Conservation (phyloP, 1,140 invertebrate genomes). For the Achatina immaculata region DNA sequence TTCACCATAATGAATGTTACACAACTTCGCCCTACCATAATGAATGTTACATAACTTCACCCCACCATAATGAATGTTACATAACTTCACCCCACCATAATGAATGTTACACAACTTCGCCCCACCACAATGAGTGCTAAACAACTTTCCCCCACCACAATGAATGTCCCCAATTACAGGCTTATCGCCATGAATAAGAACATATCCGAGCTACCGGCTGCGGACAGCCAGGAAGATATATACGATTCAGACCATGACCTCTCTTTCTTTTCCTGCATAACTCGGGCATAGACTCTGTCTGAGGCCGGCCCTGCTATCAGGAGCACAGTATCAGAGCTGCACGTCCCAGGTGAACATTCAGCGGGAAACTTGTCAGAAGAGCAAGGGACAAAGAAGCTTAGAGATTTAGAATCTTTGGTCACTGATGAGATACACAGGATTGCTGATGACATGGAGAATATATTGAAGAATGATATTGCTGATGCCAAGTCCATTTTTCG, state of each 20-base stretch:
- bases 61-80: no score
- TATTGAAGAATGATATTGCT: constrained; percentile 36
- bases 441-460: constrained; percentile 46
- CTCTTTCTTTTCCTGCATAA: constrained; percentile 35
- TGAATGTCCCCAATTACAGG: no score
- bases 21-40: no score
- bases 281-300: constrained; percentile 21
- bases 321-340: not conserved
- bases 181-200: not conserved
- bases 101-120: no score
- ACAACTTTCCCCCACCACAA: no score
- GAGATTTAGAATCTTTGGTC: constrained; percentile 38
- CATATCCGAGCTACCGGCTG: not conserved
- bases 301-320: not conserved
- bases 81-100: no score
- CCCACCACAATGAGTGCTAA: no score
- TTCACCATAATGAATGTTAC: no score
- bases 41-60: no score
- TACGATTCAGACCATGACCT: not conserved
- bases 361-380: not conserved
- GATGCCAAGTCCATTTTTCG: constrained; percentile 48
- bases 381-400: not conserved
- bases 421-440: constrained; percentile 47
- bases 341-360: not conserved
- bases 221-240: no score